Conservation (phyloP, 2,888 invertebrate genomes). For the Xestia ashworthii region DNA sequence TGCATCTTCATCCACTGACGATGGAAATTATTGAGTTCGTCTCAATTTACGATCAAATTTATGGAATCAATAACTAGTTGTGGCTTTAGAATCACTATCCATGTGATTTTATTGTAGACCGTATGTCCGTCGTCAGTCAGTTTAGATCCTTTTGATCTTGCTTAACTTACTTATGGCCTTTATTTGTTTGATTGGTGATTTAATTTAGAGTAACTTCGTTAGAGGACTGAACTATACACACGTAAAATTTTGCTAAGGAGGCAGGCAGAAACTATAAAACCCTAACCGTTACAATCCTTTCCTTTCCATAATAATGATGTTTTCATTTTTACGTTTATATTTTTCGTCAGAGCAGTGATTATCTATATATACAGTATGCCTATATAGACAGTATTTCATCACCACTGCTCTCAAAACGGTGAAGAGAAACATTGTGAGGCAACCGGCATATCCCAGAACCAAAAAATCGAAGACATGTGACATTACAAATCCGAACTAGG, state of each 20-base stretch:
- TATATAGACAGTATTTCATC: too few species aligned
- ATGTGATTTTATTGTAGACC: too few species aligned
- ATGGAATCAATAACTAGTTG: conserved; percentile 2
- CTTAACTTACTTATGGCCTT: neutral
- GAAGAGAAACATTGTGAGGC: too few species aligned
- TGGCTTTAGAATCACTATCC: conserved; percentile 24
- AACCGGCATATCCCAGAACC: too few species aligned
- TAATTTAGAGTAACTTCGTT: neutral
- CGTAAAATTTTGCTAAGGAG: neutral
- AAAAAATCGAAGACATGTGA: too few species aligned
- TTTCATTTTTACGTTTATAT: neutral
- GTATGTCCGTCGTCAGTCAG: neutral
- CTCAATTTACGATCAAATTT: conserved; percentile 32
- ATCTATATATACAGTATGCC: too few species aligned
- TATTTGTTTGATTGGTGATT: neutral
- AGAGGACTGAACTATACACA: neutral
- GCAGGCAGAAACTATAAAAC: neutral
- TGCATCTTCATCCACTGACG: conserved; percentile 27
- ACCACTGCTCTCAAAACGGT: too few species aligned
- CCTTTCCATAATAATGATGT: neutral
- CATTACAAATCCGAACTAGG: too few species aligned
- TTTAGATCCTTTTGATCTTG: neutral
- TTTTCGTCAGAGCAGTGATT: too few species aligned
- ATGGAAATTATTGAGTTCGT: conserved; percentile 43
- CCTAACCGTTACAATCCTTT: neutral